phyloP scores from a whole-genome alignment of 2,888 invertebrate species.

The Empis livida region DNA sequence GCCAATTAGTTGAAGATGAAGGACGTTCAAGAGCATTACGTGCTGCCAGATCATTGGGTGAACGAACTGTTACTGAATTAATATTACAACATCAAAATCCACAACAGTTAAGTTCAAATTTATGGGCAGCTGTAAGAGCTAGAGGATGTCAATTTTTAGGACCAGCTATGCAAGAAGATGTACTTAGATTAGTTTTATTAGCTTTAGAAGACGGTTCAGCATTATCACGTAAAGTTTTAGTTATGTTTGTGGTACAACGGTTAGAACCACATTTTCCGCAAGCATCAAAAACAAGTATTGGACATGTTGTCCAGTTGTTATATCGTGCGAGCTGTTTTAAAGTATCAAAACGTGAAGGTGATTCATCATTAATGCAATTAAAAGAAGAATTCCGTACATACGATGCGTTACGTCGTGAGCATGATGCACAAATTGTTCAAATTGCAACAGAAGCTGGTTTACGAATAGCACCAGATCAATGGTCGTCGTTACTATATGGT shows the following conservation, averaged over 20 bases:
- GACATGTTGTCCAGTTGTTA: conserved; percentile 94
- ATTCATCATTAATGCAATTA: conserved; percentile 94
- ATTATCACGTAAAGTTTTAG: conserved; percentile 83
- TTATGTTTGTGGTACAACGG: conserved; percentile 97
- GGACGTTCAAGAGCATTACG: conserved; percentile 64
- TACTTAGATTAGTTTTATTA: conserved; percentile 80
- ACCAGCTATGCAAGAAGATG: conserved; percentile 99
- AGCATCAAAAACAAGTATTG: conserved; percentile 97
- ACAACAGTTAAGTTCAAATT: conserved; percentile 79
- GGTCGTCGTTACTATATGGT: conserved; percentile 93
- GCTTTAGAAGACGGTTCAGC: conserved; percentile 93
- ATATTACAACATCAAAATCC: conserved; percentile 93
- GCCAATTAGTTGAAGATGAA: conserved; percentile 83
- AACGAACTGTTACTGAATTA: conserved; percentile 86
- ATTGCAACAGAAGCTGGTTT: conserved; percentile 96
- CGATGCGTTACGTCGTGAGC: conserved; percentile 83
- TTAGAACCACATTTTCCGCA: conserved; percentile 90
- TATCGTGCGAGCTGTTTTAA: conserved; percentile 98
- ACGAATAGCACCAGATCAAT: conserved; percentile 94
- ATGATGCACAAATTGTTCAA: conserved; percentile 97
- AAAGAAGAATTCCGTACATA: conserved; percentile 95
- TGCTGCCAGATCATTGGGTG: conserved; percentile 84
- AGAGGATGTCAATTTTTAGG: conserved; percentile 97
- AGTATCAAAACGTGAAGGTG: conserved; percentile 91
- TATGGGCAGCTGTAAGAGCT: conserved; percentile 95